Conservation (phyloP, 1,140 invertebrate species). For the Hycleus cichorii region DNA sequence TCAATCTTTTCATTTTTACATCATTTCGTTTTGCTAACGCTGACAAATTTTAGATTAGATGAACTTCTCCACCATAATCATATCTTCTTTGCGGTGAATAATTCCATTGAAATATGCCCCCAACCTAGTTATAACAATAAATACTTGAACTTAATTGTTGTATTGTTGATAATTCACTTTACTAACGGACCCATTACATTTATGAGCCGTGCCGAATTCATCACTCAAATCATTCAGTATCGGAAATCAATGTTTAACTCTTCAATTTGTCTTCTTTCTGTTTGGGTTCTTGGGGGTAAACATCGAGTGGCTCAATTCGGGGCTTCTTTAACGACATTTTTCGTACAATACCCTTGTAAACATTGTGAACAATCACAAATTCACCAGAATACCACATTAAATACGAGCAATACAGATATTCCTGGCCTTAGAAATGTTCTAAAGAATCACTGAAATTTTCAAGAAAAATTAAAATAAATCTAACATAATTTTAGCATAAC, state of each 20-base stretch:
- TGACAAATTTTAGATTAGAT: too few species aligned
- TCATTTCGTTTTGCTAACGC: too few species aligned
- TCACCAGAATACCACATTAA: too few species aligned
- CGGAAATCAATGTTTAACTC: conserved; percentile 92
- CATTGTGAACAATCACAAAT: conserved; percentile 8
- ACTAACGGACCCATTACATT: conserved; percentile 79
- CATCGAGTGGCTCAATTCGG: conserved; percentile 87
- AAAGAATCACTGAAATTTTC: too few species aligned
- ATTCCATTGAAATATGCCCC: conserved; percentile 84
- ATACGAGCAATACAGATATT: too few species aligned
- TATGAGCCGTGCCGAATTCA: conserved; percentile 89
- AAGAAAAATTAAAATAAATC: too few species aligned
- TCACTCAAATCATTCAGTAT: conserved; percentile 77
- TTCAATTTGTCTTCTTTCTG: conserved; percentile 97
- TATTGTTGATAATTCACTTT: conserved; percentile 48
- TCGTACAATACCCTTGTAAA: conserved; percentile 60
- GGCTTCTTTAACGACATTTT: conserved; percentile 85
- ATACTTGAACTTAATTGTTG: not conserved
- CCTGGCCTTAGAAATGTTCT: too few species aligned
- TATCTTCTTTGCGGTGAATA: conserved; percentile 82
- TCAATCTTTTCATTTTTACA: too few species aligned
- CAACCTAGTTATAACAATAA: conserved; percentile 52
- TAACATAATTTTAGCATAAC: too few species aligned
- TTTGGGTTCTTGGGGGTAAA: conserved; percentile 94
- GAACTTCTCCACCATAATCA: conserved; percentile 63